A percentile compares a stretch with the other conserved stretches of the same genome.
Evolutionary conservation across 1,140 invertebrate genomes (phyloP).

Genomic region (Temnothorax longispinosus): DNA sequence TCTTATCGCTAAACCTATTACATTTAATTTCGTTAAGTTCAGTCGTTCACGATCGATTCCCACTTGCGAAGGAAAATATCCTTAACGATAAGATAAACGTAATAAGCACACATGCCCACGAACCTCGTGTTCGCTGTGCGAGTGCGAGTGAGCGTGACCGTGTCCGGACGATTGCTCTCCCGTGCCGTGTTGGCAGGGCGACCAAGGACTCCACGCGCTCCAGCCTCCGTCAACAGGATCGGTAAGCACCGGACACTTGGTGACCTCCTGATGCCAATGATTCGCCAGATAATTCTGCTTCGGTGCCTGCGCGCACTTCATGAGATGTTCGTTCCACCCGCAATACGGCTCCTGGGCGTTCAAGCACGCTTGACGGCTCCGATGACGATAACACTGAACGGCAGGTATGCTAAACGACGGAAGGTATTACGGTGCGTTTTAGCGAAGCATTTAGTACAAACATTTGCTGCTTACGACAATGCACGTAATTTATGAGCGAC

Average conservation of each 20-base stretch:
- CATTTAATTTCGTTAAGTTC: not conserved
- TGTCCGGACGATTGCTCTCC: conserved; percentile 76
- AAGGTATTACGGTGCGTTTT: conserved; percentile 27
- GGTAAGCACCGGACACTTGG: conserved; percentile 88
- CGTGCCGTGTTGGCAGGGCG: conserved; percentile 84
- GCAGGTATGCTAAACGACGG: conserved; percentile 87
- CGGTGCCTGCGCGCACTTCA: conserved; percentile 90
- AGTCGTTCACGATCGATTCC: not conserved
- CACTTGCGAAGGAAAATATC: not conserved
- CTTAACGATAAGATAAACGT: not conserved
- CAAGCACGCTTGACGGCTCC: conserved; percentile 90
- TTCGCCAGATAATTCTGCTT: conserved; percentile 87
- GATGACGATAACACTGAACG: conserved; percentile 92
- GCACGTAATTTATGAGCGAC: not conserved
- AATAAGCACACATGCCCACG: not conserved
- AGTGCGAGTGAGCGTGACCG: conserved; percentile 60
- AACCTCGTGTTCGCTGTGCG: conserved; percentile 72
- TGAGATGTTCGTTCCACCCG: conserved; percentile 93
- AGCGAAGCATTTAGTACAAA: not conserved
- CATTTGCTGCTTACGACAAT: not conserved
- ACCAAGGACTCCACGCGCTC: conserved; percentile 86
- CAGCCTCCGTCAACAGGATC: conserved; percentile 89
- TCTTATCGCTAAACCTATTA: not conserved
- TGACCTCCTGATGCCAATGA: conserved; percentile 91
- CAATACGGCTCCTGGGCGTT: conserved; percentile 97